A percentile compares a stretch with the other conserved stretches of the same genome.
These are phyloP conservation scores for Stomatorhinus walkeri DNA, from an alignment of 2,797 vertebrate species.

Conservation along the genomic window DNA sequence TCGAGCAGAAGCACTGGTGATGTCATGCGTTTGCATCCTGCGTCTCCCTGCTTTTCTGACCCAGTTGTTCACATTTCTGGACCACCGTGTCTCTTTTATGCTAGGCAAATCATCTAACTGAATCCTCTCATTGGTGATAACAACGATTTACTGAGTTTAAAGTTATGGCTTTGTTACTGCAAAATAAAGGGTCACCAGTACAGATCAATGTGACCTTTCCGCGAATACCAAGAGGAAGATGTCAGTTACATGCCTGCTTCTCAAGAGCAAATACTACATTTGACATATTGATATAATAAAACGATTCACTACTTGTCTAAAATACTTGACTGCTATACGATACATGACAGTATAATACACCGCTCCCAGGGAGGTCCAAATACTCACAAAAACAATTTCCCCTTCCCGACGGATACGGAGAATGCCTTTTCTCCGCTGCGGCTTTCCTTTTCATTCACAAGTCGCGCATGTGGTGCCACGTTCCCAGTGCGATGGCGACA, in stretches of 20 bases:
- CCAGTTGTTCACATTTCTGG: slow-evolving; percentile 11
- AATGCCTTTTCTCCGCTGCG: slow-evolving; percentile 30
- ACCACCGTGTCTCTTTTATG: background rate
- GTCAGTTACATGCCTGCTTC: background rate
- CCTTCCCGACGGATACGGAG: slow-evolving; percentile 35
- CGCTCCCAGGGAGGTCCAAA: background rate
- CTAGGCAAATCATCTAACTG: background rate
- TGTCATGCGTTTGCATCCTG: slow-evolving; percentile 49
- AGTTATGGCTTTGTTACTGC: slow-evolving; percentile 18
- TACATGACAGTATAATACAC: background rate
- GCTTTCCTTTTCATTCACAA: slow-evolving; percentile 33
- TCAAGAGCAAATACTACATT: background rate
- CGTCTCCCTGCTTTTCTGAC: slow-evolving; percentile 28
- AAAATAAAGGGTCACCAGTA: slow-evolving; percentile 23
- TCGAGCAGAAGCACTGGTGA: slow-evolving; percentile 35
- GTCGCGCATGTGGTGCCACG: slow-evolving; percentile 34
- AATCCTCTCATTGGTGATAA: background rate
- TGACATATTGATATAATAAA: background rate
- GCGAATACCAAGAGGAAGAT: background rate
- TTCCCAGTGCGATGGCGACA: slow-evolving; percentile 15
- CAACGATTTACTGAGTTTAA: background rate
- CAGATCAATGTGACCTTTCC: slow-evolving; percentile 36
- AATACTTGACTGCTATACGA: background rate
- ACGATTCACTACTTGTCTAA: background rate
- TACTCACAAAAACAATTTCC: slow-evolving; percentile 26